phyloP scores from a whole-genome alignment of 2,113 vertebrate genomes.

The Sardina pilchardus region DNA sequence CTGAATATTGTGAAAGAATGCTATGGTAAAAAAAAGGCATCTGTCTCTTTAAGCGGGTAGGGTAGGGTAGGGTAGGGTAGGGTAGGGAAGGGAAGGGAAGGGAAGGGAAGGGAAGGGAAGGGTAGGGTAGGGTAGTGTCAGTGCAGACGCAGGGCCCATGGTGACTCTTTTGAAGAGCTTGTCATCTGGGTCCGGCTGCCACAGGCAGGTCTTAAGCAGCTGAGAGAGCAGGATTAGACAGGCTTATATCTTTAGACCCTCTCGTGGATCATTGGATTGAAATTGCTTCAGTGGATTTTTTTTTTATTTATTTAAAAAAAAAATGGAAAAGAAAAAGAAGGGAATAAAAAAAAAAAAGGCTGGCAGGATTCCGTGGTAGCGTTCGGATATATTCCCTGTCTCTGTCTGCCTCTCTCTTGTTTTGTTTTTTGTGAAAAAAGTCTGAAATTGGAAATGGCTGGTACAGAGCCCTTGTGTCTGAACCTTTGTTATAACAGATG shows the following conservation, averaged over 20 bases:
- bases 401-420: background rate
- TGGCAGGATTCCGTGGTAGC: background rate
- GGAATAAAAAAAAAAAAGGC: background rate
- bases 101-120: no score
- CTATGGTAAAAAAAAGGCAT: conserved; percentile 68
- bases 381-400: background rate
- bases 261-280: conserved; percentile 67
- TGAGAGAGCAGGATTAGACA: conserved; percentile 79
- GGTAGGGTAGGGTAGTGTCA: conserved; percentile 54
- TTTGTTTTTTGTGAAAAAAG: conserved; percentile 41
- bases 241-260: conserved; percentile 79
- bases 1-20: conserved; percentile 31
- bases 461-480: background rate
- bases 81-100: no score
- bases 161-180: conserved; percentile 61
- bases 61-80: conserved; percentile 56
- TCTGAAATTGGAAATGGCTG: background rate
- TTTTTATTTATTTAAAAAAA: conserved; percentile 48
- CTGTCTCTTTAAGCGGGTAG: conserved; percentile 67
- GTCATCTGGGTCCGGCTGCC: conserved; percentile 61
- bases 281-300: conserved; percentile 73
- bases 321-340: no score
- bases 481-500: conserved; percentile 5
- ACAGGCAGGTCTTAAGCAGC: conserved; percentile 69
- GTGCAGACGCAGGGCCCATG: conserved; percentile 53